phyloP scores from a whole-genome alignment of 2,113 vertebrate species.

The Sorex araneus region DNA sequence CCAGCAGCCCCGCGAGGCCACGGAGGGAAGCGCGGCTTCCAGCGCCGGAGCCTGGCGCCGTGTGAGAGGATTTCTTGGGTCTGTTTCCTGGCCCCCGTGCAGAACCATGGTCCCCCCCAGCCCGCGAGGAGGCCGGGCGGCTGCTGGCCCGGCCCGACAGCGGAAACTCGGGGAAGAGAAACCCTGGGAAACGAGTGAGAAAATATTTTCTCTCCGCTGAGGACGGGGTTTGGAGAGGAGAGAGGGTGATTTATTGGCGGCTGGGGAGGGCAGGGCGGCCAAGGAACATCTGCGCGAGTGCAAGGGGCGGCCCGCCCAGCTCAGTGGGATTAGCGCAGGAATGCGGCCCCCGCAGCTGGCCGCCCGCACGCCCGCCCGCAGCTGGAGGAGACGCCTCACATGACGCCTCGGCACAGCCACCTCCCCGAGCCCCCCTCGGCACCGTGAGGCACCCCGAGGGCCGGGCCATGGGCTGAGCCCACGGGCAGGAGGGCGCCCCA shows the following conservation, averaged over 20 bases:
- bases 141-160: background rate
- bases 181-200: background rate
- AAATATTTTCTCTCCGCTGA: background rate
- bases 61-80: background rate
- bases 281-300: constrained; percentile 23
- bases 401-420: no score
- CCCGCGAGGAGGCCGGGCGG: background rate
- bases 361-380: no score
- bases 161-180: constrained; percentile 8
- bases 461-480: no score
- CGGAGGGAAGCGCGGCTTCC: background rate
- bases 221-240: background rate
- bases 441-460: no score
- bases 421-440: no score
- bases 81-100: background rate
- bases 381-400: no score
- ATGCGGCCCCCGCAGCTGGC: background rate
- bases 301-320: background rate
- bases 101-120: background rate
- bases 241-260: constrained; percentile 35
- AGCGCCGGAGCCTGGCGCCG: background rate
- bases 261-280: constrained; percentile 14
- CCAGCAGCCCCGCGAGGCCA: background rate
- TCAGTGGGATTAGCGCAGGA: background rate
- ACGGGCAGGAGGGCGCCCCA: background rate